Evolutionary conservation across 2,797 vertebrate species (phyloP), one percentile per base, ranked within the genome.

Genomic region (Pseudomugil gertrudae): DNA sequence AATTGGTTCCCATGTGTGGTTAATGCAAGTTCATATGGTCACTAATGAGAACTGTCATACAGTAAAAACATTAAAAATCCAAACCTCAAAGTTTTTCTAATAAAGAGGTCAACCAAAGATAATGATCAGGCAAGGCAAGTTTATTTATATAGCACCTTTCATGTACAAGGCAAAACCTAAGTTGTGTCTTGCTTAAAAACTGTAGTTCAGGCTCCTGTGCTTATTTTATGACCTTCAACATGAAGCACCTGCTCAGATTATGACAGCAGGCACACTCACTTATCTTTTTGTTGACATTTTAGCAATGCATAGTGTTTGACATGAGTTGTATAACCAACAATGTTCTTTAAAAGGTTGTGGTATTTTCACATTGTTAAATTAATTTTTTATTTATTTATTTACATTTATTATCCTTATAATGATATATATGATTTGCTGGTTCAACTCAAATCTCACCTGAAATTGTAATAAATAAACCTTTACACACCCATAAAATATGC

Each of bases 21-120:
- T 95, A 94, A 95, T 94, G 93, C 76, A 93, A 95, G 94, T 95
- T 96, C 95, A 95, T 91, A 93, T 94, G 95, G 94, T 95, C 95
- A 94, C 94, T 95, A 96, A 96, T 95, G 94, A 95, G 92, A 94
- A 95, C 93, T 95, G 94, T 95, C 94, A 94, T 92, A 92, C 89
- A 81, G 67, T 78, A 64, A 65, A 76, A 36, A 17, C 26, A 36
- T 70, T 81, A 19, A 43, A 43, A 33, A 73, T 80, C 40, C 52
- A 90, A 92, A 89, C 89, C 65, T 74, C n/a, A 68, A 59, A 75
- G 72, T 76, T 69, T 82, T 76, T 71, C 45, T 63, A 76, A 74
- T 65, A 5, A 74, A 76, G 81, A 80, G 73, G 52, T 85, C 78
- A 59, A 53, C 17, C 23, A 24, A n/a, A n/a, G n/a, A n/a, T n/a